phyloP scores from a whole-genome alignment of 2,113 vertebrate genomes.

The Urocynchramus pylzowi region DNA sequence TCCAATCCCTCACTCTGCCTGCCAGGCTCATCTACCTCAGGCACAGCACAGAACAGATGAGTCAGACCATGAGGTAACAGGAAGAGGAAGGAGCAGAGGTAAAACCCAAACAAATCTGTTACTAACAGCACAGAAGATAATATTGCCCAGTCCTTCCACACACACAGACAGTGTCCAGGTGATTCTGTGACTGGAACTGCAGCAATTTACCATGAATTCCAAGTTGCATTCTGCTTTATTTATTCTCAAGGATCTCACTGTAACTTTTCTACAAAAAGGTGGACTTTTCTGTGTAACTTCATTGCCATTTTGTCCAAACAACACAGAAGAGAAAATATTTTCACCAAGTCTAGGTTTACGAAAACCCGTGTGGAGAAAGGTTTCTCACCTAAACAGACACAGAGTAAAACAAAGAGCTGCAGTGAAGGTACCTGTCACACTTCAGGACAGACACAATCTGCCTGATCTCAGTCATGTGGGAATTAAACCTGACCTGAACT shows the following conservation, averaged over 20 bases:
- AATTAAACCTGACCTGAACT: neutral
- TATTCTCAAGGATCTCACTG: neutral
- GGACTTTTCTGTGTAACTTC: neutral
- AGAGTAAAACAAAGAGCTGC: neutral
- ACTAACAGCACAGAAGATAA: neutral
- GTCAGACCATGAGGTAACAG: neutral
- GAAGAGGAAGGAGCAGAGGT: conserved; percentile 21
- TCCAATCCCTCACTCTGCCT: neutral
- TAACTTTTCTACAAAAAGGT: neutral
- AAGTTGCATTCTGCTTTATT: neutral
- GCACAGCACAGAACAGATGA: neutral
- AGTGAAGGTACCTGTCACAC: neutral
- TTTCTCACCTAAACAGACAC: neutral
- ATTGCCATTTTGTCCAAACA: neutral
- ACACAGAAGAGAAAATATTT: neutral
- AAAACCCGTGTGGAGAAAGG: neutral
- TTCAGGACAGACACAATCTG: neutral
- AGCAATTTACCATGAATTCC: neutral
- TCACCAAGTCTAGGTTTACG: neutral
- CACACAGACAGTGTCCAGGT: neutral
- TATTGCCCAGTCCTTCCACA: neutral
- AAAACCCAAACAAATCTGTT: conserved; percentile 8
- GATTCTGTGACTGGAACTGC: neutral
- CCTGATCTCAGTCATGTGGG: neutral
- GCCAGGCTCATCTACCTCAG: neutral